A percentile compares a stretch with the other conserved stretches of the same genome.
phyloP scores from a whole-genome alignment of 2,888 invertebrate species.

The Deladenus siricidicola region DNA sequence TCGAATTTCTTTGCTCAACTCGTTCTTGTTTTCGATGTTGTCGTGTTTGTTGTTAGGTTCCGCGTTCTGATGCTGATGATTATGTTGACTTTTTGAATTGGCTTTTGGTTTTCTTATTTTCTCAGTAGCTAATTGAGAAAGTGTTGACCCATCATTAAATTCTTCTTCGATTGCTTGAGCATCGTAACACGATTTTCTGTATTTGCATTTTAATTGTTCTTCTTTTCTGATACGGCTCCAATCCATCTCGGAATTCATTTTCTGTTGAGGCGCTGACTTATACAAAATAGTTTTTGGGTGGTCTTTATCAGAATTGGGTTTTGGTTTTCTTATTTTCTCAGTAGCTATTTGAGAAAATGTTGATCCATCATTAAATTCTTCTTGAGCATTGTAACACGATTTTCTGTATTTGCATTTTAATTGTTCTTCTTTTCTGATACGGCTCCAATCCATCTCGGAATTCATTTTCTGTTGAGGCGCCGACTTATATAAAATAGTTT shows the following conservation, averaged over 20 bases:
- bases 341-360: neutral
- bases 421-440: neutral
- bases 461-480: neutral
- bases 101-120: neutral
- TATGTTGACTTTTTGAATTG: neutral
- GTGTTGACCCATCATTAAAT: neutral
- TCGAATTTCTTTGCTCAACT: neutral
- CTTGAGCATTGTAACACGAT: conserved; percentile 34
- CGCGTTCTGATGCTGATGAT: neutral
- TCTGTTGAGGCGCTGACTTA: neutral
- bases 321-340: neutral
- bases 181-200: conserved; percentile 40
- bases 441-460: neutral
- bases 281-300: neutral
- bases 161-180: conserved; percentile 7
- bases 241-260: neutral
- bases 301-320: neutral
- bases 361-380: neutral
- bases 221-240: neutral
- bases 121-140: neutral
- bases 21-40: neutral
- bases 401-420: conserved; percentile 36
- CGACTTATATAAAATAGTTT: neutral
- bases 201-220: conserved; percentile 29
- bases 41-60: neutral